A percentile compares a stretch with the other conserved stretches of the same genome.
Conservation (phyloP, 2,888 invertebrate genomes). For the Siphlonurus alternatus region DNA sequence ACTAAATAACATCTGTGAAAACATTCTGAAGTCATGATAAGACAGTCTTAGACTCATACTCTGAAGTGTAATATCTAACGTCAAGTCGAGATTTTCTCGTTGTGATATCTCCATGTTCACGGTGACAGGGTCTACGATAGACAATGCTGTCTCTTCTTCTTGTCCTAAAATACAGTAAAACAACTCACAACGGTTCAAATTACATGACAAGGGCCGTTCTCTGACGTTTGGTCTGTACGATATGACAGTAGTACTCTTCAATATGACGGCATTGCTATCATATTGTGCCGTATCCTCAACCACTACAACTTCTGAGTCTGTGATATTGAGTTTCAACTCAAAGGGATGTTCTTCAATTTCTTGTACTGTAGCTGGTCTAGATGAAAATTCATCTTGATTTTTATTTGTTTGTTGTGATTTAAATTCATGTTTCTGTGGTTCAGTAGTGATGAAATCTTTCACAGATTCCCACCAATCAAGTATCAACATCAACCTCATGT, state of each 20-base stretch:
- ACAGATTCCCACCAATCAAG: slow-evolving; percentile 86
- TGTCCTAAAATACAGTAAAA: slow-evolving; percentile 75
- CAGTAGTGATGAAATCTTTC: slow-evolving; percentile 52
- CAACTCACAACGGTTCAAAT: slow-evolving; percentile 73
- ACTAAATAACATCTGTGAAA: slow-evolving; percentile 72
- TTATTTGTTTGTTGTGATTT: no score
- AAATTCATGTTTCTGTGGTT: slow-evolving; percentile 26
- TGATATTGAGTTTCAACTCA: slow-evolving; percentile 84
- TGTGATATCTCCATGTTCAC: slow-evolving; percentile 48
- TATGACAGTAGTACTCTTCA: slow-evolving; percentile 80
- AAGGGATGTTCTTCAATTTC: slow-evolving; percentile 30
- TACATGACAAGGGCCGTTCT: slow-evolving; percentile 67
- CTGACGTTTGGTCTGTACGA: slow-evolving; percentile 52
- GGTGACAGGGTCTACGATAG: slow-evolving; percentile 86
- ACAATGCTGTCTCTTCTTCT: slow-evolving; percentile 84
- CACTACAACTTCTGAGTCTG: slow-evolving; percentile 87
- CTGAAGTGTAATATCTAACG: not conserved
- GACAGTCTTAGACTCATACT: slow-evolving; percentile 67
- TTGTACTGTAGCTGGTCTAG: not conserved
- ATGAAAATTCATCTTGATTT: not conserved
- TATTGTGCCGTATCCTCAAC: slow-evolving; percentile 76
- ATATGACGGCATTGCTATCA: slow-evolving; percentile 88
- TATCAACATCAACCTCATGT: slow-evolving; percentile 86
- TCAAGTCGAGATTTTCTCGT: not conserved
- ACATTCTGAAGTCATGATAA: slow-evolving; percentile 86